Evolutionary conservation across 2,888 invertebrate genomes (phyloP).

Genomic region (Pteria penguin): DNA sequence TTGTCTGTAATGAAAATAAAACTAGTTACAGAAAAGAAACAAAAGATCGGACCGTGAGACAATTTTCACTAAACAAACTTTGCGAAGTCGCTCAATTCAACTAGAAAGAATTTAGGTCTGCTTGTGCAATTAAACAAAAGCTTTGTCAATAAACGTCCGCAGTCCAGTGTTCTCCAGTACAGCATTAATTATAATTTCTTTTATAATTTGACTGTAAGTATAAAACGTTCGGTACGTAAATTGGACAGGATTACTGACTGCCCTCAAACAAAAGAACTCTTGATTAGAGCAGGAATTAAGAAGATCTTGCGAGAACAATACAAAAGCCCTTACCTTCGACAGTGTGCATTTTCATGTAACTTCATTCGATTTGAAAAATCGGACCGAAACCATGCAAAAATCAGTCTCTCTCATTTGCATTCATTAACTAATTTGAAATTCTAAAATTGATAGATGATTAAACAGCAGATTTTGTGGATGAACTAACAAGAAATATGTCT

Average conservation of each 20-base stretch:
- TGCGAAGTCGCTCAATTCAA: not conserved
- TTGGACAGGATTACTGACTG: too few species aligned
- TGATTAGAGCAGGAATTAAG: too few species aligned
- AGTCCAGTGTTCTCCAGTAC: not conserved
- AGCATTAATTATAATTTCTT: not conserved
- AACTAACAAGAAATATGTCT: not conserved
- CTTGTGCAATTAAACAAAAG: not conserved
- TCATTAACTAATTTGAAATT: constrained; percentile 23
- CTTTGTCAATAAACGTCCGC: not conserved
- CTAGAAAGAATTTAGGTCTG: not conserved
- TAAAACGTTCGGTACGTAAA: too few species aligned
- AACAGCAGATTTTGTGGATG: not conserved
- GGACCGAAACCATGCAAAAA: too few species aligned
- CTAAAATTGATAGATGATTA: constrained; percentile 22
- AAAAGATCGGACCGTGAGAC: constrained; percentile 17
- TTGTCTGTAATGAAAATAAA: constrained; percentile 26
- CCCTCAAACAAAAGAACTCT: too few species aligned
- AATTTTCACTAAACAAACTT: not conserved
- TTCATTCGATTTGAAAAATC: too few species aligned
- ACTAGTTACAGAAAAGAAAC: constrained; percentile 7
- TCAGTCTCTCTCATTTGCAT: constrained; percentile 11
- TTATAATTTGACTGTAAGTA: not conserved
- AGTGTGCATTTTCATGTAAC: too few species aligned
- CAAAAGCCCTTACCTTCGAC: too few species aligned
- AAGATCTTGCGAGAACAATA: too few species aligned